Percentiles rank a stretch among this genome's conserved stretches.
phyloP scores from a whole-genome alignment of 2,888 invertebrate species.

The Dasysyrphus albostriatus region DNA sequence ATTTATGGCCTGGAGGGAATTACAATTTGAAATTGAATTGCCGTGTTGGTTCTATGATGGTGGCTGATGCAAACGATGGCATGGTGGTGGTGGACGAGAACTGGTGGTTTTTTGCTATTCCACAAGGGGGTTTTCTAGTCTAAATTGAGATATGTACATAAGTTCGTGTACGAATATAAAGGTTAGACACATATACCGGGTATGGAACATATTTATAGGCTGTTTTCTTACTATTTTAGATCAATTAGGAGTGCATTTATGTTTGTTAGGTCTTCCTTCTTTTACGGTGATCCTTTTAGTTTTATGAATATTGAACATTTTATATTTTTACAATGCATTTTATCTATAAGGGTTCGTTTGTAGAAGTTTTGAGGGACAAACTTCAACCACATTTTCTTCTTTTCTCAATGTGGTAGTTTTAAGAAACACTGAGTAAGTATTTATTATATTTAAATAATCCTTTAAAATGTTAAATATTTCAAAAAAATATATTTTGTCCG shows the following conservation, averaged over 20 bases:
- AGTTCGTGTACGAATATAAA: slow-evolving; percentile 10
- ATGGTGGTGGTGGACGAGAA: slow-evolving; percentile 28
- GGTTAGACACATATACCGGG: not conserved
- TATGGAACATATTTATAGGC: slow-evolving; percentile 17
- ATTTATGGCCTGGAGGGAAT: slow-evolving; percentile 75
- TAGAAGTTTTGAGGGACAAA: too few species aligned
- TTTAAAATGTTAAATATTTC: too few species aligned
- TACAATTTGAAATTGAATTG: slow-evolving; percentile 76
- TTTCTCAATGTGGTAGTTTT: too few species aligned
- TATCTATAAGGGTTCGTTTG: not conserved
- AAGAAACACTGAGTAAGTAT: too few species aligned
- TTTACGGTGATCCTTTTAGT: slow-evolving; percentile 8
- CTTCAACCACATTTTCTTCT: too few species aligned
- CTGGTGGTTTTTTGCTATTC: slow-evolving; percentile 53
- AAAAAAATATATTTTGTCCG: too few species aligned
- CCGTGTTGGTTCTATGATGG: slow-evolving; percentile 71
- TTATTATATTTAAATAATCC: too few species aligned
- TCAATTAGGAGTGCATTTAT: slow-evolving; percentile 69
- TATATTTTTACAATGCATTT: not conserved
- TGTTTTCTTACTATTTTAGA: slow-evolving; percentile 54
- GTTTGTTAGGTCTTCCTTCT: not conserved
- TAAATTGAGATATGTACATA: slow-evolving; percentile 45
- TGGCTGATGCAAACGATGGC: slow-evolving; percentile 32
- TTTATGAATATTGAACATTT: slow-evolving; percentile 13
- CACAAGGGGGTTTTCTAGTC: slow-evolving; percentile 42